These are phyloP conservation scores for Hypomecis atomaria DNA, from an alignment of 2,888 invertebrate genomes.

Conservation along the genomic window DNA sequence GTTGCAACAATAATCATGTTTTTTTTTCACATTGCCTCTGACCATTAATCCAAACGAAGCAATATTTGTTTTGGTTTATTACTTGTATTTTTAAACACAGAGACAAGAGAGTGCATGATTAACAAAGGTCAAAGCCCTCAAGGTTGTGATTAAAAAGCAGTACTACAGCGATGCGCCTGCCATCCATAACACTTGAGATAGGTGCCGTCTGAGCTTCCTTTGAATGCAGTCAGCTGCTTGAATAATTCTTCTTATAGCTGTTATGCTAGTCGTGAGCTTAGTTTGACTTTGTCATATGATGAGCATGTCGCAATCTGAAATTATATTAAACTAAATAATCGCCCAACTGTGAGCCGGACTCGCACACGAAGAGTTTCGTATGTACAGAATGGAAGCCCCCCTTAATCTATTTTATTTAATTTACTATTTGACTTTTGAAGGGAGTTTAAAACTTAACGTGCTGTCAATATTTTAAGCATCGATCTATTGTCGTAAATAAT, in stretches of 20 bases:
- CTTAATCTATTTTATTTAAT: too few species aligned
- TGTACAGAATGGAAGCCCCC: too few species aligned
- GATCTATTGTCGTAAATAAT: too few species aligned
- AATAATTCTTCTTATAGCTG: neutral
- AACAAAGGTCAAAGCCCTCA: conserved; percentile 74
- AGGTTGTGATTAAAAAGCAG: conserved; percentile 74
- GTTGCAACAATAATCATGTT: neutral
- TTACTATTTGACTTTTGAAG: too few species aligned
- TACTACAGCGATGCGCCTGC: conserved; percentile 64
- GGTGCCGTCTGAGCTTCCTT: conserved; percentile 42
- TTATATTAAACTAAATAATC: too few species aligned
- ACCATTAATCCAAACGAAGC: neutral
- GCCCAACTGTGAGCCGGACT: too few species aligned
- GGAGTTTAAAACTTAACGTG: too few species aligned
- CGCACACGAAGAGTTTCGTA: too few species aligned
- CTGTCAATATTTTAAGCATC: too few species aligned
- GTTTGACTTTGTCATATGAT: too few species aligned
- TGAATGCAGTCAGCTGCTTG: conserved; percentile 29
- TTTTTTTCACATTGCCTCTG: neutral
- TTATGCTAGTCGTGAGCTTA: too few species aligned
- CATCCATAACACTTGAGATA: conserved; percentile 77
- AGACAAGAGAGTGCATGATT: conserved; percentile 60
- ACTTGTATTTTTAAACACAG: conserved; percentile 41
- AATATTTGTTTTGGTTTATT: conserved; percentile 18
- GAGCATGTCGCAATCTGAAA: too few species aligned